Percentiles rank a stretch among this genome's conserved stretches.
These are phyloP conservation scores for Lingula anatina DNA, from an alignment of 2,888 invertebrate species.

Conservation along the genomic window DNA sequence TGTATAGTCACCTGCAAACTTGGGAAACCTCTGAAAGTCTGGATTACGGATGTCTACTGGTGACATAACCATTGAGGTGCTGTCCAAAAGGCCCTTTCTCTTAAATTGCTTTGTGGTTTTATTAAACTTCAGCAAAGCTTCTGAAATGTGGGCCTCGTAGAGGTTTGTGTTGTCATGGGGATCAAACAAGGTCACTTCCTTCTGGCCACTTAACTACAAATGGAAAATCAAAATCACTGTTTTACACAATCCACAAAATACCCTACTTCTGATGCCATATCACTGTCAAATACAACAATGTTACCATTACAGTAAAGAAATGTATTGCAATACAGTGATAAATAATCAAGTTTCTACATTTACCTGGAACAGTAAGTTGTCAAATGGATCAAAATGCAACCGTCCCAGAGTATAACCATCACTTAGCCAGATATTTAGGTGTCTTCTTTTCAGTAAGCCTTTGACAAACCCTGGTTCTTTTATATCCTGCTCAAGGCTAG, in stretches of 20 bases:
- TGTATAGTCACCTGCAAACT: no score
- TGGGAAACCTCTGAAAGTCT: conserved; percentile 27
- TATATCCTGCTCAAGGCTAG: conserved; percentile 33
- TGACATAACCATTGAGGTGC: conserved; percentile 49
- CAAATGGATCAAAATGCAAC: conserved; percentile 49
- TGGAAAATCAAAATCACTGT: background rate
- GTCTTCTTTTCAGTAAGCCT: conserved; percentile 21
- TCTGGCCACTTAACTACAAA: conserved; percentile 40
- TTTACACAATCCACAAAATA: no score
- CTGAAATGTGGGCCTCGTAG: conserved; percentile 47
- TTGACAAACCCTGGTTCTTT: conserved; percentile 32
- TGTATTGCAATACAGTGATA: no score
- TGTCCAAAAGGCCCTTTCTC: conserved; percentile 31
- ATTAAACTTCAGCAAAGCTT: conserved; percentile 35
- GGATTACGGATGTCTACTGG: conserved; percentile 40
- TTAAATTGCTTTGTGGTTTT: conserved; percentile 19
- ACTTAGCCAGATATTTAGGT: conserved; percentile 49
- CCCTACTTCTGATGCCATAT: no score
- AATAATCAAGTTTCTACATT: conserved; percentile 3
- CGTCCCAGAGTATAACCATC: conserved; percentile 50
- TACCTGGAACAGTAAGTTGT: conserved; percentile 49
- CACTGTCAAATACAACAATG: no score
- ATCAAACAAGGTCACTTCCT: conserved; percentile 42
- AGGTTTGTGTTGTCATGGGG: conserved; percentile 37
- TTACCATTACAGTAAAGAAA: no score